Evolutionary conservation across 2,113 vertebrate species (phyloP).

Genomic region (Propithecus coquereli): DNA sequence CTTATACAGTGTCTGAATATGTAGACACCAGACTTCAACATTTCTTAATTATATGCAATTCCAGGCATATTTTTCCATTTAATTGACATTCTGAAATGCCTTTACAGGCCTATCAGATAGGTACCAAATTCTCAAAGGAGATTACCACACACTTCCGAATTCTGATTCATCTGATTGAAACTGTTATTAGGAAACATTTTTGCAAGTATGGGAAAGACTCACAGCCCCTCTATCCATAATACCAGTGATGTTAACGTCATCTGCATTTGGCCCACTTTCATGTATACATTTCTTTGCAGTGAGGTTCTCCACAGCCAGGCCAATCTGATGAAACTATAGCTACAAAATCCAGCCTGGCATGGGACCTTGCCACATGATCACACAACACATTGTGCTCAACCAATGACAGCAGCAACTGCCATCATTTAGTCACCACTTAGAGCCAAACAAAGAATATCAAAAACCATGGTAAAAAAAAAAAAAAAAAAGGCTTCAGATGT

Average conservation of each 20-base stretch:
- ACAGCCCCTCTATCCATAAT: not conserved
- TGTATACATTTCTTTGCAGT: not conserved
- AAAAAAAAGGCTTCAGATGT: conserved; percentile 37
- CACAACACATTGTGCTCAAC: not conserved
- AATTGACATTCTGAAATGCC: conserved; percentile 58
- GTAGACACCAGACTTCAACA: conserved; percentile 58
- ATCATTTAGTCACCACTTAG: not conserved
- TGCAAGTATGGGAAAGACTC: not conserved
- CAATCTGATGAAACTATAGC: conserved; percentile 3
- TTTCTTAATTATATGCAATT: conserved; percentile 62
- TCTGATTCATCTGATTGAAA: conserved; percentile 28
- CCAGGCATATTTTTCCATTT: conserved; percentile 62
- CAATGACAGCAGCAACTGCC: not conserved
- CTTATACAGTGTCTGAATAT: conserved; percentile 38
- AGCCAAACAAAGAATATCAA: conserved; percentile 35
- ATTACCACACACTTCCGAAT: conserved; percentile 18
- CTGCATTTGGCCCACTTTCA: not conserved
- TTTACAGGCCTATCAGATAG: conserved; percentile 38
- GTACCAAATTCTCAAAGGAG: conserved; percentile 23
- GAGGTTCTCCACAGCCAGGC: conserved; percentile 44
- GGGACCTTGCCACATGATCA: not conserved
- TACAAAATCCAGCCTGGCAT: not conserved
- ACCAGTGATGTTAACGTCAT: not conserved
- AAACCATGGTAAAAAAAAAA: conserved; percentile 39
- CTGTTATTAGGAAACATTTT: not conserved